These are phyloP conservation scores for Zootoca vivipara DNA, from an alignment of 2,113 vertebrate species.

Conservation along the genomic window DNA sequence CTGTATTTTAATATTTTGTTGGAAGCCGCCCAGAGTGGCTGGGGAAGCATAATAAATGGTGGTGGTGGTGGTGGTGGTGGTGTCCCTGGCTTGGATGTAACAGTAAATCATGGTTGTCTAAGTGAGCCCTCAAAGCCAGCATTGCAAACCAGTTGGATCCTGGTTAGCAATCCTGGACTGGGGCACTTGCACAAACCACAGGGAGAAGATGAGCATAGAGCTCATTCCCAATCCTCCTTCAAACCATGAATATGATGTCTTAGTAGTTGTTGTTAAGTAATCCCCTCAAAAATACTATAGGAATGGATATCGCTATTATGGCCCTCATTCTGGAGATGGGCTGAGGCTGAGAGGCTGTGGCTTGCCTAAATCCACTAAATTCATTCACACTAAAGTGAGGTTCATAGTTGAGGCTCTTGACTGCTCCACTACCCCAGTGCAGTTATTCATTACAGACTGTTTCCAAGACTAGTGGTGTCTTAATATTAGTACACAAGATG, in stretches of 20 bases:
- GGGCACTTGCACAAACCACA: not conserved
- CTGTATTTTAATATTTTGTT: too few species aligned
- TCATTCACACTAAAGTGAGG: not conserved
- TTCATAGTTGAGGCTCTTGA: not conserved
- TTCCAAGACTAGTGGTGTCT: not conserved
- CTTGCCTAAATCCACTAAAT: not conserved
- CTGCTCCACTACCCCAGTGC: not conserved
- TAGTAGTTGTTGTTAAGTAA: not conserved
- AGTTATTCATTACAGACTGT: not conserved
- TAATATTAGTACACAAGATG: not conserved
- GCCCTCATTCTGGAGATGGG: not conserved
- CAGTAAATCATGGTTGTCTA: not conserved
- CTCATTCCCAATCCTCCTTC: not conserved
- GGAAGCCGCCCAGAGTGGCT: too few species aligned
- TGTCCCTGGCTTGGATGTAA: too few species aligned
- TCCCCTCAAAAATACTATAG: not conserved
- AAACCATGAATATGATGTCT: not conserved
- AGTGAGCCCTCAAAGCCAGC: not conserved
- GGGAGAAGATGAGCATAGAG: not conserved
- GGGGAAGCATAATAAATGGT: too few species aligned
- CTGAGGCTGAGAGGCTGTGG: not conserved
- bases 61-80: too few species aligned
- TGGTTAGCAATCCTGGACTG: not conserved
- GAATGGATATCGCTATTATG: not conserved
- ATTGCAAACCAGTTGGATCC: not conserved